A percentile compares a stretch with the other conserved stretches of the same genome.
Evolutionary conservation across 2,888 invertebrate genomes (phyloP).

Genomic region (Helicoverpa assulta): DNA sequence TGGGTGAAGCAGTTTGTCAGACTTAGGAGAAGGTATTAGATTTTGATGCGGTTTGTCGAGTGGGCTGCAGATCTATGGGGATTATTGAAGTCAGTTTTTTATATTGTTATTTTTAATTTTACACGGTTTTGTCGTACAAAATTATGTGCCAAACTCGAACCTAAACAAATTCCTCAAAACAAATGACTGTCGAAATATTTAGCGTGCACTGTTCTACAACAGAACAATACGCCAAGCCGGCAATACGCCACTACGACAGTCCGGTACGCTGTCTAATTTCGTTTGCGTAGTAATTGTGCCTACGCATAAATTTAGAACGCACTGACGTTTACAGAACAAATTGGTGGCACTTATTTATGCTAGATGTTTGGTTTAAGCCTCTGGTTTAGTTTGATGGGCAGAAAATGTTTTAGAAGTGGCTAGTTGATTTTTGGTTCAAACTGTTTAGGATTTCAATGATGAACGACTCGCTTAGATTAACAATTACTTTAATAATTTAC

Average conservation of each 20-base stretch:
- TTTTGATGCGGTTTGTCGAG: too few relatives aligned
- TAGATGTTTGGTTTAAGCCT: conserved; percentile 8
- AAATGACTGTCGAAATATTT: conserved; percentile 17
- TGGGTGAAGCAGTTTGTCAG: too few relatives aligned
- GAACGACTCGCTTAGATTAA: too few relatives aligned
- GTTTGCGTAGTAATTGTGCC: conserved; percentile 51
- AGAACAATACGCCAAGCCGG: conserved; percentile 3
- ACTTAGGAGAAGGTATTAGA: too few relatives aligned
- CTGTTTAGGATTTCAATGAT: too few relatives aligned
- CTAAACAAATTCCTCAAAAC: background rate
- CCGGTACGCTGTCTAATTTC: conserved; percentile 47
- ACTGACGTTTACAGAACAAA: conserved; percentile 57
- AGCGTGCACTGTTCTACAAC: background rate
- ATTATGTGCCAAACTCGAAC: too few relatives aligned
- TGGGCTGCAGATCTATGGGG: too few relatives aligned
- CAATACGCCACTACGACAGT: conserved; percentile 25
- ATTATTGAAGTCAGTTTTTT: too few relatives aligned
- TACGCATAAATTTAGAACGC: conserved; percentile 54
- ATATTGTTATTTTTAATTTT: too few relatives aligned
- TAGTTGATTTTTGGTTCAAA: background rate
- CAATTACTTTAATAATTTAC: too few relatives aligned
- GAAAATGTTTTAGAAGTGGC: background rate
- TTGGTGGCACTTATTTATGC: conserved; percentile 49
- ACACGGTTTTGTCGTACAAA: too few relatives aligned
- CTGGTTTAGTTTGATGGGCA: conserved; percentile 19